Base-by-base conservation (phyloP, 2,797 vertebrate species). In the Pipistrellus kuhlii region DNA sequence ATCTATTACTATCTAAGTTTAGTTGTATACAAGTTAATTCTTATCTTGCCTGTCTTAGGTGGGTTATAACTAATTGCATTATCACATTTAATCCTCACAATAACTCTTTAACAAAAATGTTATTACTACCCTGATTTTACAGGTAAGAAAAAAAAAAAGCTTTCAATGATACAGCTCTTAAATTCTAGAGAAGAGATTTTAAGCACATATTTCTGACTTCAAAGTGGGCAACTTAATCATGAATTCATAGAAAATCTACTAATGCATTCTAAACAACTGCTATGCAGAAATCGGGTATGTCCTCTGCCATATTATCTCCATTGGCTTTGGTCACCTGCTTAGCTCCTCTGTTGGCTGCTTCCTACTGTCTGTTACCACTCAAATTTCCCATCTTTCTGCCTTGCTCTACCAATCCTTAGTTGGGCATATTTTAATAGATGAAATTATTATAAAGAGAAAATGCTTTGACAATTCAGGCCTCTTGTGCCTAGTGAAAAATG, bases 11-110 rank as follows among this genome's bases (percentile, higher is more conserved):
- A 55, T 73, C 14, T 59, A 72, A 76, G 6, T 8, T 46, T 77
- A 71, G 20, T 68, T 88, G 38, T 35, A 81, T 12, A 62, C 8
- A 14, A 84, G 64, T 73, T 84, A 73, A 72, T 80, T 38, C 41
- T 81, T 82, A 78, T 51, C 3, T 88, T 87, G 2, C 77, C 44
- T 78, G 20, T 11, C 32, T 91, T 83, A 55, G 10, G 44, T 76
- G 6, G 11, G 35, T 41, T 83, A 89, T 72, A 72, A 41, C 85
- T 83, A 94, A 25, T 6, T 64, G 7, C 12, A 76, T 68, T 64
- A 82, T 80, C 41, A 77, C 17, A 76, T 85, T 59, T 76, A 80
- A 88, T 89, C 25, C 14, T 84, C 27, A 75, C 57, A 57, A 75
- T 62, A 76, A 72, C 14, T 73, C 23, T 44, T 2, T 71, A 32